These are phyloP conservation scores for Lates calcarifer DNA, from an alignment of 2,113 vertebrate genomes.

Conservation along the genomic window DNA sequence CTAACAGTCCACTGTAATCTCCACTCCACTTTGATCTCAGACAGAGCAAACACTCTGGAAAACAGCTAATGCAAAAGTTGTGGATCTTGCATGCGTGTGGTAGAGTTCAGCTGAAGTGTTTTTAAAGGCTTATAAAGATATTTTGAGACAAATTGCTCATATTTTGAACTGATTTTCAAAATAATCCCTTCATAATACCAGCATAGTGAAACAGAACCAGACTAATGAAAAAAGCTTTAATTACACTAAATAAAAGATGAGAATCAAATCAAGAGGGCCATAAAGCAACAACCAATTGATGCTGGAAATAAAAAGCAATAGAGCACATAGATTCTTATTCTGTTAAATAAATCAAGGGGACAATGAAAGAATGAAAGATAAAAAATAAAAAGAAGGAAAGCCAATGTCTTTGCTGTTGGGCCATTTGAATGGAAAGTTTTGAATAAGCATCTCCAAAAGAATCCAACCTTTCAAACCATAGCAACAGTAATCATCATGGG, in stretches of 20 bases:
- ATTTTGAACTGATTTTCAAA: background rate
- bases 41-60: constrained; percentile 27
- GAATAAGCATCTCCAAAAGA: too few species aligned
- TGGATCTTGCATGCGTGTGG: background rate
- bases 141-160: background rate
- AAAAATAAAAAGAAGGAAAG: too few species aligned
- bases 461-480: too few species aligned
- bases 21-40: constrained; percentile 58
- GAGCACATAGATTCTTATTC: too few species aligned
- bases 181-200: too few species aligned
- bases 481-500: too few species aligned
- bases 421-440: too few species aligned
- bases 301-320: background rate
- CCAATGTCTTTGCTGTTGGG: too few species aligned
- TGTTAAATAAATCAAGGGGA: too few species aligned
- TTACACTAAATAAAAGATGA: background rate
- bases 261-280: background rate
- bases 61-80: constrained; percentile 26
- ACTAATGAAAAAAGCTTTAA: too few species aligned
- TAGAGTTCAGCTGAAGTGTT: constrained; percentile 1
- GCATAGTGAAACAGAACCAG: too few species aligned
- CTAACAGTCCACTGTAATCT: constrained; percentile 40
- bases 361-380: too few species aligned
- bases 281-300: background rate
- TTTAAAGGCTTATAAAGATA: background rate